Base-by-base conservation (phyloP, 2,797 vertebrate species). In the Gouania willdenowi region DNA sequence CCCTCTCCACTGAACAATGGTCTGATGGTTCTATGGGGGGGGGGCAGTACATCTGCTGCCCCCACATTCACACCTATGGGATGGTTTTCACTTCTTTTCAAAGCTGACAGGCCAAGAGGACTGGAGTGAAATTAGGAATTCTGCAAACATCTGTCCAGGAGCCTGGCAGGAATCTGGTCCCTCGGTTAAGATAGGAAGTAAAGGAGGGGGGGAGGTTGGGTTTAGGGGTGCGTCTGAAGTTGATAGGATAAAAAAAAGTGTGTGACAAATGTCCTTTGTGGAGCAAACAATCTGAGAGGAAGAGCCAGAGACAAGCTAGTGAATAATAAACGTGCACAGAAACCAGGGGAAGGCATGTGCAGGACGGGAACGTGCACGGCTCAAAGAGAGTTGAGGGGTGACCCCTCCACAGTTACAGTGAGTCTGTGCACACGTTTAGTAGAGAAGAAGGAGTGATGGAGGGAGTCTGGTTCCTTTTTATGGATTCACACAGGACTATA, bases 1-100 rank as follows among this genome's bases (percentile, higher is more conserved):
- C 89, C 88, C 90, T 81, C 85, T 85, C 69, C 73, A 77, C 71
- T 68, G 79, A 89, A 86, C 85, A 89, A 92, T 91, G 74, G 89
- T 87, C 47, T 59, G 77, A 79, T 71, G 72, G 67, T 75, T 85
- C 87, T 80, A 81, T 39, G 8, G 4, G 86, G 83, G 86, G n/a
- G 86, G 73, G 49, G 61, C 26, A 14, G 25, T 25, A 94, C 94
- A 94, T 96, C 93, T 95, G 93, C 90, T 92, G 87, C 89, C 89
- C 88, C 83, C 89, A 31, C 88, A 89, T 81, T 89, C 84, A 85
- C 86, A 91, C 91, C 91, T 91, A 88, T 86, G 72, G 85, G 88
- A 89, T 88, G 85, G 83, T 80, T 84, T 82, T 81, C 79, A 78
- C 47, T 77, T 63, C 76, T 67, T 88, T 83, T 69, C 75, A 65